These are phyloP conservation scores for Sarcophaga carnaria DNA, from an alignment of 2,888 invertebrate genomes.

Conservation along the genomic window DNA sequence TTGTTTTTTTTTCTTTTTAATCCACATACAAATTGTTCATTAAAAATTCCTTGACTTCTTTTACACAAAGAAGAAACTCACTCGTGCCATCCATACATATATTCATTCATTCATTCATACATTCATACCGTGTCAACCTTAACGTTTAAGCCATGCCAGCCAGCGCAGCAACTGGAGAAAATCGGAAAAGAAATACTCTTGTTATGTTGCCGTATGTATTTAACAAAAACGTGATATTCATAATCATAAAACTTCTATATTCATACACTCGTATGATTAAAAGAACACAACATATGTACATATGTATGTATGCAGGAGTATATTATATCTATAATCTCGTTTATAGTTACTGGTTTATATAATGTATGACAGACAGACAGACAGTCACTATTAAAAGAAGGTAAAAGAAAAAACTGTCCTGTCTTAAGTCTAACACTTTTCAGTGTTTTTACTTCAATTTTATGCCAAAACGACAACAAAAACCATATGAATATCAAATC, in stretches of 20 bases:
- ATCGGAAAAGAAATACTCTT: constrained; percentile 2
- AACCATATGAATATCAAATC: constrained; percentile 33
- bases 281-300: background rate
- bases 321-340: background rate
- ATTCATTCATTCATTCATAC: background rate
- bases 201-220: background rate
- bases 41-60: constrained; percentile 68
- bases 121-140: background rate
- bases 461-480: constrained; percentile 25
- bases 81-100: constrained; percentile 43
- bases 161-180: constrained; percentile 25
- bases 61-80: constrained; percentile 8
- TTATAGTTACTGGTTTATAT: background rate
- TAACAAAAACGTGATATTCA: constrained; percentile 62
- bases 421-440: constrained; percentile 43
- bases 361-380: background rate
- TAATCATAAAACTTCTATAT: constrained; percentile 47
- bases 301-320: background rate
- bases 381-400: background rate
- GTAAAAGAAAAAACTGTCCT: constrained; percentile 9
- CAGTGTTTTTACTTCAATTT: constrained; percentile 19
- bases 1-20: no score
- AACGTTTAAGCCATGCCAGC: constrained; percentile 31
- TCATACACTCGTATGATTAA: background rate
- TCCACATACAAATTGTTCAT: constrained; percentile 61